phyloP scores from a whole-genome alignment of 2,888 invertebrate genomes.

The Leptopilina myrica region DNA sequence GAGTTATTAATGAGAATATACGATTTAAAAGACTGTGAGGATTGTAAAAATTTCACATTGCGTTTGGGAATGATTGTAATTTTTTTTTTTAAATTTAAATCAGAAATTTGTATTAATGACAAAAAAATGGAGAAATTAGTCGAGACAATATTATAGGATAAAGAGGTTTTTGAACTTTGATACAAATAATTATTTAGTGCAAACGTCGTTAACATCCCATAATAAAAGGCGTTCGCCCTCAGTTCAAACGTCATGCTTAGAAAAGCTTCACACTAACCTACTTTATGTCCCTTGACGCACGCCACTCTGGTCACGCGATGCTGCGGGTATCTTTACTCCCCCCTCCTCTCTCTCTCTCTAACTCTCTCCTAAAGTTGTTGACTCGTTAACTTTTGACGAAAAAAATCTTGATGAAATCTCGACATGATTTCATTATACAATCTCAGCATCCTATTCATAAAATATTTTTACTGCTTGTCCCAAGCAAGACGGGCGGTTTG shows the following conservation, averaged over 20 bases:
- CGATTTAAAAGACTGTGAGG: too few relatives aligned
- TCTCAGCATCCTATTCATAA: slow-evolving; percentile 1
- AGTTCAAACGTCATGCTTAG: slow-evolving; percentile 18
- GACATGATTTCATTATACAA: background rate
- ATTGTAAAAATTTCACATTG: too few relatives aligned
- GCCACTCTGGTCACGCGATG: slow-evolving; percentile 45
- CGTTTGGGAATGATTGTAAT: too few relatives aligned
- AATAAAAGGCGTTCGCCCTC: slow-evolving; percentile 6
- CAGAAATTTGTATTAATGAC: too few relatives aligned
- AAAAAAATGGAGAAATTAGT: too few relatives aligned
- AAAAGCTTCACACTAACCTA: slow-evolving; percentile 43
- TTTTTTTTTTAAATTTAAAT: too few relatives aligned
- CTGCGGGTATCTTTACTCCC: slow-evolving; percentile 42
- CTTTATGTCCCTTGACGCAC: slow-evolving; percentile 54
- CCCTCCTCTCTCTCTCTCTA: background rate
- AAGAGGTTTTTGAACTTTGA: background rate
- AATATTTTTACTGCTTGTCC: background rate
- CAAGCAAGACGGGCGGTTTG: background rate
- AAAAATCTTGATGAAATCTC: slow-evolving; percentile 21
- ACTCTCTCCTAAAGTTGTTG: slow-evolving; percentile 43
- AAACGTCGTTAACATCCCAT: slow-evolving; percentile 4
- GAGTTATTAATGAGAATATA: too few relatives aligned
- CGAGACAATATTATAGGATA: too few relatives aligned
- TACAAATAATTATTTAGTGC: background rate
- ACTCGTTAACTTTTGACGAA: slow-evolving; percentile 47